Conservation (phyloP, 2,113 vertebrate species). For the Lynx canadensis region DNA sequence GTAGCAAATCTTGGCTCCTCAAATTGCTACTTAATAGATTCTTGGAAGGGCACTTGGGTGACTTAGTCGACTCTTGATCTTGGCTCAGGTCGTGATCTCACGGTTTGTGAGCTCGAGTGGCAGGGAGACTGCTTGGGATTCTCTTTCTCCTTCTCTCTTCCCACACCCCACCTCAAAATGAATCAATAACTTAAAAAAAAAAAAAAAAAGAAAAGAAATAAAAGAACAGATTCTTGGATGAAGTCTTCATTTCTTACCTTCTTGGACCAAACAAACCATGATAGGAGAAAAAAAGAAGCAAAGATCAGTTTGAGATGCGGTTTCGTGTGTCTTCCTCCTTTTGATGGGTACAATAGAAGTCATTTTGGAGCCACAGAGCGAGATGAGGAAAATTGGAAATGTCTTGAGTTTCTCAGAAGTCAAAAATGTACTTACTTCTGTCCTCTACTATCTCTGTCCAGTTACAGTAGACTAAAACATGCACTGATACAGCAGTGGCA, state of each 20-base stretch:
- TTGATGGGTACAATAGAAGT: neutral
- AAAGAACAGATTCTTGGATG: constrained; percentile 7
- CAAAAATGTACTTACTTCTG: neutral
- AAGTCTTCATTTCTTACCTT: constrained; percentile 14
- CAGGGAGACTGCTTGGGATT: too few relatives aligned
- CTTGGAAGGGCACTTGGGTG: neutral
- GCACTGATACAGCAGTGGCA: neutral
- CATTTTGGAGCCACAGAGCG: neutral
- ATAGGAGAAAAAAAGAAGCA: neutral
- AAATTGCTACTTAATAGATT: neutral
- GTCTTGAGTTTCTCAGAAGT: neutral
- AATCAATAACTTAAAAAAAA: too few relatives aligned
- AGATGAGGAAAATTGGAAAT: neutral
- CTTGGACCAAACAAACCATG: neutral
- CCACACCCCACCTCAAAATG: too few relatives aligned
- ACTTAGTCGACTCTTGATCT: too few relatives aligned
- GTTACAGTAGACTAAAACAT: neutral
- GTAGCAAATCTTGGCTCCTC: neutral
- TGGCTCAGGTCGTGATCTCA: too few relatives aligned
- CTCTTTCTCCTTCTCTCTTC: too few relatives aligned
- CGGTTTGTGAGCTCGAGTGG: too few relatives aligned
- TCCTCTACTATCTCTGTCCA: neutral
- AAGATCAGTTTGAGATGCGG: neutral
- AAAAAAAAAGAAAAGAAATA: too few relatives aligned
- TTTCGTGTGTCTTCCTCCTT: neutral